Evolutionary conservation across 2,113 vertebrate genomes (phyloP).

Genomic region (Nematolebias whitei): DNA sequence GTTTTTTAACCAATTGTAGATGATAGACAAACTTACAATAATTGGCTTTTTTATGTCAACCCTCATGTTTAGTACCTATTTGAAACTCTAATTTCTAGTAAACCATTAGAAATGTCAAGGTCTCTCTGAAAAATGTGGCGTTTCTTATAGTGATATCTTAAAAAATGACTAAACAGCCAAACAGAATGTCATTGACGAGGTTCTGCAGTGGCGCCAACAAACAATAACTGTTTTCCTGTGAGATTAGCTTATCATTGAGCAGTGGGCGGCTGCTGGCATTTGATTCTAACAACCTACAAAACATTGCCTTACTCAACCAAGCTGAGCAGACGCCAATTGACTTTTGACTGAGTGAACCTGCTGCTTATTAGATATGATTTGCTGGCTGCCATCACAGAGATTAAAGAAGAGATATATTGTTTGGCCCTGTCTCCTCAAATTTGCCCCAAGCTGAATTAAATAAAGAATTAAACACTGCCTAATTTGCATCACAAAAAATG

Average conservation of each 20-base stretch:
- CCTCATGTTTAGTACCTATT: not conserved
- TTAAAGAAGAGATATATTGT: conserved; percentile 17
- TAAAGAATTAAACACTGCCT: not conserved
- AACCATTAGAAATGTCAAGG: not conserved
- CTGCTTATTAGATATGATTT: conserved; percentile 26
- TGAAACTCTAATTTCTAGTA: not conserved
- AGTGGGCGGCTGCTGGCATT: conserved; percentile 19
- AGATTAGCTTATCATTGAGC: conserved; percentile 44
- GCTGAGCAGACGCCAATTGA: conserved; percentile 24
- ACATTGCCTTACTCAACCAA: conserved; percentile 3
- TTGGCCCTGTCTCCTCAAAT: not conserved
- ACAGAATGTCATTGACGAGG: not conserved
- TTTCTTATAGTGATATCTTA: conserved; percentile 4
- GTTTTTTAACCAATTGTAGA: too few relatives aligned
- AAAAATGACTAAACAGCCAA: conserved; percentile 7
- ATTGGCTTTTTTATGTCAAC: too few relatives aligned
- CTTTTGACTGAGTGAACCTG: conserved; percentile 29
- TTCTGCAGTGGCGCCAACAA: not conserved
- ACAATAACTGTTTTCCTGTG: conserved; percentile 24
- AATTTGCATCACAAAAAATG: conserved; percentile 10
- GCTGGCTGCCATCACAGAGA: conserved; percentile 14
- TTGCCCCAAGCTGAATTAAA: not conserved
- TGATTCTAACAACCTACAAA: conserved; percentile 16
- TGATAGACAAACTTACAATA: too few relatives aligned
- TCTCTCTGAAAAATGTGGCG: not conserved